Conservation (phyloP, 2,888 invertebrate genomes). For the Tromatobia lineatoria region DNA sequence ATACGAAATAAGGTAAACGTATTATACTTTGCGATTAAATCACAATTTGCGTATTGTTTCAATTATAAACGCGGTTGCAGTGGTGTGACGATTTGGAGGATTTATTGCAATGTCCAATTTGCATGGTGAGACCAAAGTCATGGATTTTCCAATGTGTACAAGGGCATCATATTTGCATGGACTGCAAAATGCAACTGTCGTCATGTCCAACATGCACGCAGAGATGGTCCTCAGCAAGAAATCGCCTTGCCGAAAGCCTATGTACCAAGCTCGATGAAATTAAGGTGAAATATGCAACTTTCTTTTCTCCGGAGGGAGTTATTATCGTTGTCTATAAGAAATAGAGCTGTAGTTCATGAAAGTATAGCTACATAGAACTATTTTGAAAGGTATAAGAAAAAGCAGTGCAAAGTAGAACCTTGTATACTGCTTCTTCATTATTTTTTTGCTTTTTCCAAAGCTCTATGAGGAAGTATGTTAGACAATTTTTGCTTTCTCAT, state of each 20-base stretch:
- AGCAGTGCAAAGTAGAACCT: too few species aligned
- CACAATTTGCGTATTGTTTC: not conserved
- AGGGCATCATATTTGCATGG: slow-evolving; percentile 87
- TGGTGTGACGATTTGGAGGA: slow-evolving; percentile 85
- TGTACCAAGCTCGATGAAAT: slow-evolving; percentile 85
- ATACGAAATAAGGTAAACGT: slow-evolving; percentile 39
- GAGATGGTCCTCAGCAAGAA: slow-evolving; percentile 86
- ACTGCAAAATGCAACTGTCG: slow-evolving; percentile 86
- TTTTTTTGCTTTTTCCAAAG: too few species aligned
- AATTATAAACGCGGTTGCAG: slow-evolving; percentile 45
- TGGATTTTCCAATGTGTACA: slow-evolving; percentile 87
- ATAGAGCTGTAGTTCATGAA: too few species aligned
- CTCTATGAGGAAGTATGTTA: too few species aligned
- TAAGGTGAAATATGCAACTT: slow-evolving; percentile 72
- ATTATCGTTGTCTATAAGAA: too few species aligned
- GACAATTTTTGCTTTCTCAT: too few species aligned
- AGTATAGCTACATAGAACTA: too few species aligned
- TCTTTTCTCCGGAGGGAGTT: not conserved
- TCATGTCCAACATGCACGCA: slow-evolving; percentile 87
- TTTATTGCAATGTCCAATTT: slow-evolving; percentile 87
- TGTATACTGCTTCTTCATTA: too few species aligned
- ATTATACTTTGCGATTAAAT: not conserved
- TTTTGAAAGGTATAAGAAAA: too few species aligned
- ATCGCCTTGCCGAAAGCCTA: slow-evolving; percentile 87
- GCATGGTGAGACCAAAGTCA: slow-evolving; percentile 86